phyloP scores from a whole-genome alignment of 2,113 vertebrate species.

The Galemys pyrenaicus region DNA sequence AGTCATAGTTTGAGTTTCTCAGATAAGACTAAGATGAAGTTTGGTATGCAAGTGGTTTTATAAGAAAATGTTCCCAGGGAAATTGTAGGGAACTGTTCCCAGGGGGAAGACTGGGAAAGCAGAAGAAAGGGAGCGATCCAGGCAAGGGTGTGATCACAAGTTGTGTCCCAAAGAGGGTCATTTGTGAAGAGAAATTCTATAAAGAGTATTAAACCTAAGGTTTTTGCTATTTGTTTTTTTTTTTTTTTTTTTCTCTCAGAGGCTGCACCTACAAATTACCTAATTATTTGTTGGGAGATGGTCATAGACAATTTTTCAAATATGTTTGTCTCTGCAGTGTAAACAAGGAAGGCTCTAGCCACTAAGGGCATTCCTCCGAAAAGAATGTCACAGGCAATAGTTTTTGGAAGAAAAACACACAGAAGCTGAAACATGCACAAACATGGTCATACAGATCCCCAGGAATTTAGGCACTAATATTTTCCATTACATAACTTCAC shows the following conservation, averaged over 20 bases:
- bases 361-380: neutral
- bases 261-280: neutral
- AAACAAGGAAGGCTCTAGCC: neutral
- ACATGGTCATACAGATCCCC: neutral
- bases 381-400: neutral
- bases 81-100: neutral
- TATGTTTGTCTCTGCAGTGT: neutral
- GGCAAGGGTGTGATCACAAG: neutral
- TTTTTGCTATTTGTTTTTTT: too few species aligned
- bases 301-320: neutral
- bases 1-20: neutral
- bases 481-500: neutral
- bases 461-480: neutral
- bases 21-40: neutral
- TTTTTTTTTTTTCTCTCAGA: neutral
- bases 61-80: neutral
- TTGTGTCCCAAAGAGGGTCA: neutral
- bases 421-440: neutral
- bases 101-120: neutral
- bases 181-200: neutral
- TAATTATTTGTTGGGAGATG: neutral
- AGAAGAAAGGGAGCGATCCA: neutral
- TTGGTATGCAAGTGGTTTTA: constrained; percentile 2
- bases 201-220: neutral
- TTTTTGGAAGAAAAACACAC: neutral